phyloP scores from a whole-genome alignment of 2,113 vertebrate species.

The Pygoscelis antarcticus region DNA sequence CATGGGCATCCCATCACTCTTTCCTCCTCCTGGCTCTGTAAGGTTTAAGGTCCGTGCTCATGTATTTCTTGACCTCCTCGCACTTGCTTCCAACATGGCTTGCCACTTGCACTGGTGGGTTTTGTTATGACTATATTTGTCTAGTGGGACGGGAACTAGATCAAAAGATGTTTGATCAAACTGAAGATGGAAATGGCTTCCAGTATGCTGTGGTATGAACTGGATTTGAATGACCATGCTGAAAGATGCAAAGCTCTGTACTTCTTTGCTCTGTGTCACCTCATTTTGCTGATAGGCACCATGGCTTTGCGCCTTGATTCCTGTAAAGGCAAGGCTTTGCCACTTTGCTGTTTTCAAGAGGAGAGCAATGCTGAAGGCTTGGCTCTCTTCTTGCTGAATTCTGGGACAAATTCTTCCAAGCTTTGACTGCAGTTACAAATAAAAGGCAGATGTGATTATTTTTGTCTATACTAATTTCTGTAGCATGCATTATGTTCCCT shows the following conservation, averaged over 20 bases:
- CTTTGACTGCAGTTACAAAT: conserved; percentile 33
- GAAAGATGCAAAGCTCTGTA: neutral
- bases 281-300: neutral
- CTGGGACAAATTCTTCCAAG: conserved; percentile 17
- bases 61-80: neutral
- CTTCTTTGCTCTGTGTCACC: neutral
- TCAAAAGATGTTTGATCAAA: neutral
- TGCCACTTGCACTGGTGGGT: neutral
- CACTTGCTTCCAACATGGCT: neutral
- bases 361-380: neutral
- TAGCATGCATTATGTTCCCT: conserved; percentile 2
- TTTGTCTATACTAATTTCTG: conserved; percentile 29
- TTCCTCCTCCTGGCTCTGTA: neutral
- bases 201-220: neutral
- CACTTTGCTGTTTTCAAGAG: conserved; percentile 3
- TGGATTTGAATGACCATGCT: neutral
- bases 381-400: conserved; percentile 17
- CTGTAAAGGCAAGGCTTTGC: neutral
- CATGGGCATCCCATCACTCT: neutral
- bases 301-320: neutral
- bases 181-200: neutral
- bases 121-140: neutral
- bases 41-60: neutral
- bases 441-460: conserved; percentile 61
- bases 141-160: neutral